Evolutionary conservation across 2,797 vertebrate species (phyloP), one percentile per base, ranked within the genome.

Genomic region (Lacerta bilineata): DNA sequence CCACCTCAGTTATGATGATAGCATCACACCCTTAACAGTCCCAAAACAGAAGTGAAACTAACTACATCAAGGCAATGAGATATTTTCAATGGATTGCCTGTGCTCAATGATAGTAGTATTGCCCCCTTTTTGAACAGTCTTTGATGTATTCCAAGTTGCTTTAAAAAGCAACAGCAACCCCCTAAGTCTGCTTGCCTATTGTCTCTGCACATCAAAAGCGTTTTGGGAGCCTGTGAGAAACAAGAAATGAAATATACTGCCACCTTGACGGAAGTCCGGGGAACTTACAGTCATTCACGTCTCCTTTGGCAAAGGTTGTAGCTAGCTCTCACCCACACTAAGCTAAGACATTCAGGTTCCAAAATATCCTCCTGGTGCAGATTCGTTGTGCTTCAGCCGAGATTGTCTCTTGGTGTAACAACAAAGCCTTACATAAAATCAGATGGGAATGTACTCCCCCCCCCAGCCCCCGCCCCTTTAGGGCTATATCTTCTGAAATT

Each of bases 261-360:
- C 43, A 71, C 90, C 68, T 80, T 74, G 46, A 71, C 89, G 23
- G 29, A 88, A 89, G 7, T 84, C 76, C 83, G 69, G 91, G 82
- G 76, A 29, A 55, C 50, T 29, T 91, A 85, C 64, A 95, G 87
- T 92, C 8, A 87, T 69, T 1, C 81, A 3, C 61, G 59, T 81
- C 87, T 89, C 85, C 76, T 74, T 77, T 93, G 86, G 61, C 10
- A 39, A 64, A 41, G 69, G 91, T 88, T 1, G 23, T 27, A 84
- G 88, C 80, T 61, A 93, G 94, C 11, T 91, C 86, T 50, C 84
- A 86, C 90, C 90, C 93, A 89, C 90, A 95, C 90, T 88, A 91
- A 93, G 79, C 92, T 95, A 90, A 90, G 80, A 82, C 85, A 88
- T 55, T 71, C 20, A 20, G 64, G 33, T 61, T 41, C 61, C 75